Evolutionary conservation across 2,113 vertebrate genomes (phyloP).

Genomic region (Barnardius zonarius): DNA sequence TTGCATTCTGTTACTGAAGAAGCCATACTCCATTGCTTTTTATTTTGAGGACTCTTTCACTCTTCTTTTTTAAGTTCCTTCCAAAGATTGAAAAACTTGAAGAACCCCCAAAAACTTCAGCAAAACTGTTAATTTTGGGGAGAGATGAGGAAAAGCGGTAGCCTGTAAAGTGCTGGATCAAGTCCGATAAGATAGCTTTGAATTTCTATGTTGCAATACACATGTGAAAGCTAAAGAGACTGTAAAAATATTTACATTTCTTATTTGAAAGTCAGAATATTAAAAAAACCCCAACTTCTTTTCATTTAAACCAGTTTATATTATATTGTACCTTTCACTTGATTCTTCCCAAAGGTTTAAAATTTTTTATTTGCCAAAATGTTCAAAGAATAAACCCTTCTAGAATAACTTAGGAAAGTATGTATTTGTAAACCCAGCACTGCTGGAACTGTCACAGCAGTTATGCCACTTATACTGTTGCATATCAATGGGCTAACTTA

Average conservation of each 20-base stretch:
- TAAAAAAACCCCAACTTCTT: not conserved
- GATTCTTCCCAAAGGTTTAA: not conserved
- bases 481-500: not conserved
- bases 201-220: not conserved
- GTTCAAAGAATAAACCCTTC: not conserved
- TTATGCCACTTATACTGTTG: not conserved
- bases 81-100: not conserved
- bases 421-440: not conserved
- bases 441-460: not conserved
- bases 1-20: not conserved
- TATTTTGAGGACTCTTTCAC: not conserved
- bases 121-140: not conserved
- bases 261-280: not conserved
- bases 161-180: not conserved
- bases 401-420: not conserved
- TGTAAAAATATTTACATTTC: not conserved
- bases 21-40: rapidly evolving
- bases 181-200: not conserved
- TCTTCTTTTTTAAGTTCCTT: too few relatives aligned
- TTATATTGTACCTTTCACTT: not conserved
- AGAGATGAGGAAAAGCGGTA: not conserved
- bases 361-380: not conserved
- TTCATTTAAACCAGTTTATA: not conserved
- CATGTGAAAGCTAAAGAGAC: not conserved
- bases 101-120: not conserved